Evolutionary conservation across 1,140 invertebrate genomes (phyloP).

Genomic region (Grapholita molesta): DNA sequence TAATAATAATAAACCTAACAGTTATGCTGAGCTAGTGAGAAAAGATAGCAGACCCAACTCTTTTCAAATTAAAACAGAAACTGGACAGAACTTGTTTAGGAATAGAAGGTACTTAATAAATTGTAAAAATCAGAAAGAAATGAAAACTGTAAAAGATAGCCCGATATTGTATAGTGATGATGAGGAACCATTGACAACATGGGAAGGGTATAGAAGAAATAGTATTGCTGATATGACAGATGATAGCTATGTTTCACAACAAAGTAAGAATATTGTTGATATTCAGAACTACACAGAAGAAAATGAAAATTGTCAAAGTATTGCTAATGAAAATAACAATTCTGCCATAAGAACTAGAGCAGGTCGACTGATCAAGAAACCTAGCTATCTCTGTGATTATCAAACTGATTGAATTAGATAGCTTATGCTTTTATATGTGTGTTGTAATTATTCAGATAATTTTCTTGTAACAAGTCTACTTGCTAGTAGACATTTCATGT

Average conservation of each 20-base stretch:
- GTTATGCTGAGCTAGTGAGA: neutral
- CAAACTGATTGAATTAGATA: no score
- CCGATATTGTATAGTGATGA: no score
- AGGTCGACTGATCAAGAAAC: constrained; percentile 1
- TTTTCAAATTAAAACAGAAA: neutral
- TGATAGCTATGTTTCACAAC: neutral
- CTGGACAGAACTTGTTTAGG: neutral
- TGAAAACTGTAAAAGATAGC: no score
- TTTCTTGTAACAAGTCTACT: no score
- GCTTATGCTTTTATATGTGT: no score
- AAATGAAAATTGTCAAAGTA: neutral
- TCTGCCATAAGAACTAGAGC: neutral
- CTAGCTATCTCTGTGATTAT: constrained; percentile 15
- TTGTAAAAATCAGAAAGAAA: no score
- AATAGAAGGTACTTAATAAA: neutral
- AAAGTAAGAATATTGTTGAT: neutral
- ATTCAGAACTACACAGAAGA: no score
- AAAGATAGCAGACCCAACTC: neutral
- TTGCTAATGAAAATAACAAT: neutral
- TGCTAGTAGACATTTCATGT: no score
- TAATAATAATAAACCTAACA: neutral
- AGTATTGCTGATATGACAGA: neutral
- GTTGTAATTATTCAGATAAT: no score
- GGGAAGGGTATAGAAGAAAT: neutral
- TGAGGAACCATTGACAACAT: neutral